phyloP scores from a whole-genome alignment of 2,797 vertebrate species.

The Salarias fasciatus region DNA sequence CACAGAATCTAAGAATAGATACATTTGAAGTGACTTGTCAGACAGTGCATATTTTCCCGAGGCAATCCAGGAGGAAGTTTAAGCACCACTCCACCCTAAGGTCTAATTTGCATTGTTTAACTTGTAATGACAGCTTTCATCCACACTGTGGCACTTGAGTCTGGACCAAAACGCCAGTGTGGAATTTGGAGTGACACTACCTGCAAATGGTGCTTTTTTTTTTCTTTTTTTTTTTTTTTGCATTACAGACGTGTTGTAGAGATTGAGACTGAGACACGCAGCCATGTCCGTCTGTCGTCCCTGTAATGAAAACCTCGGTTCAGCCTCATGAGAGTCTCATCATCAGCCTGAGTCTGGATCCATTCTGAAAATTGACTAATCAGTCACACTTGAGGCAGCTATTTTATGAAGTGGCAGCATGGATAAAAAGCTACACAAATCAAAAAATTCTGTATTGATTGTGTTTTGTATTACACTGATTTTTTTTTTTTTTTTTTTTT shows the following conservation, averaged over 20 bases:
- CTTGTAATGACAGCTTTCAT: conserved; percentile 51
- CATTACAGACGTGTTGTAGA: conserved; percentile 7
- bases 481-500: conserved; percentile 4
- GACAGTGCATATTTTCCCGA: conserved; percentile 1
- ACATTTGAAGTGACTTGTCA: conserved; percentile 2
- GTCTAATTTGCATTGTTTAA: conserved; percentile 18
- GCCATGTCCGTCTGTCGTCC: conserved; percentile 2
- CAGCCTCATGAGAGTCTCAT: not conserved
- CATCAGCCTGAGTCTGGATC: not conserved
- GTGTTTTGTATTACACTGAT: not conserved
- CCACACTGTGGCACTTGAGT: conserved; percentile 64
- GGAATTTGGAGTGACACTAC: conserved; percentile 1
- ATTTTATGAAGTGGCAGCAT: conserved; percentile 6
- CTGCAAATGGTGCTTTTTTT: conserved; percentile 36
- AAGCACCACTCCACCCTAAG: conserved; percentile 19
- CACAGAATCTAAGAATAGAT: not conserved
- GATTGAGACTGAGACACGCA: not conserved
- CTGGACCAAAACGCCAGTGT: conserved; percentile 3
- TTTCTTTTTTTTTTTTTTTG: no score
- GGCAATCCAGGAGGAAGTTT: conserved; percentile 7
- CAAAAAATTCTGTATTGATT: conserved; percentile 36
- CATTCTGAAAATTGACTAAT: conserved; percentile 5
- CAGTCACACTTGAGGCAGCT: conserved; percentile 19
- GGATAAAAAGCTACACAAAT: conserved; percentile 25
- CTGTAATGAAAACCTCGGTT: not conserved